phyloP scores from a whole-genome alignment of 2,797 vertebrate genomes.

The Prunella strophiata region DNA sequence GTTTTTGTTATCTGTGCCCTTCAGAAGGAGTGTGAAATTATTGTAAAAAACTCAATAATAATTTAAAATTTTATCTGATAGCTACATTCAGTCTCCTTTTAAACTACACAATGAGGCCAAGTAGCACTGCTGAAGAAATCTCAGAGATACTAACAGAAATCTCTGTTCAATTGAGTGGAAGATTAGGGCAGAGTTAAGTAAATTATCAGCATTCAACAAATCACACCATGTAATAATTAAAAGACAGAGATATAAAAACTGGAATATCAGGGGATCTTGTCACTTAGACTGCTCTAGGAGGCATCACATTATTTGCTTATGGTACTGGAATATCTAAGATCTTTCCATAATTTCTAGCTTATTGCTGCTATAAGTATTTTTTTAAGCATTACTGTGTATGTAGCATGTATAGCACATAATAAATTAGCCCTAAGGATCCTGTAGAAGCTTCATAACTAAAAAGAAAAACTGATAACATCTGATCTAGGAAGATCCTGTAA shows the following conservation, averaged over 20 bases:
- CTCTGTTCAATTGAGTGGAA: background rate
- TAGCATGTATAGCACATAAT: background rate
- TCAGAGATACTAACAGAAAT: background rate
- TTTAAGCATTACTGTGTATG: background rate
- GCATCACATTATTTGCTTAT: background rate
- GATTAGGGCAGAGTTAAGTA: background rate
- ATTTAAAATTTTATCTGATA: background rate
- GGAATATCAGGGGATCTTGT: background rate
- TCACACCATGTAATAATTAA: background rate
- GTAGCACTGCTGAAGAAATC: background rate
- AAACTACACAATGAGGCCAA: background rate
- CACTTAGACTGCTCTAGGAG: background rate
- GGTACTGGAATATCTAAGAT: background rate
- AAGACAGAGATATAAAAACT: background rate
- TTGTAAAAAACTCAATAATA: background rate
- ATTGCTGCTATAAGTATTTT: background rate
- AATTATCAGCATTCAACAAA: slow-evolving; percentile 5
- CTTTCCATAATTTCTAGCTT: background rate
- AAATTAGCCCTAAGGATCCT: background rate
- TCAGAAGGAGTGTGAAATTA: background rate
- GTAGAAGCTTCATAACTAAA: background rate
- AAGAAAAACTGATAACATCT: background rate
- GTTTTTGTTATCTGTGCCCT: background rate
- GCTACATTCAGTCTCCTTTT: background rate
- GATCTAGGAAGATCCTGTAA: background rate